These are phyloP conservation scores for Phainopepla nitens DNA, from an alignment of 2,113 vertebrate genomes.

Conservation along the genomic window DNA sequence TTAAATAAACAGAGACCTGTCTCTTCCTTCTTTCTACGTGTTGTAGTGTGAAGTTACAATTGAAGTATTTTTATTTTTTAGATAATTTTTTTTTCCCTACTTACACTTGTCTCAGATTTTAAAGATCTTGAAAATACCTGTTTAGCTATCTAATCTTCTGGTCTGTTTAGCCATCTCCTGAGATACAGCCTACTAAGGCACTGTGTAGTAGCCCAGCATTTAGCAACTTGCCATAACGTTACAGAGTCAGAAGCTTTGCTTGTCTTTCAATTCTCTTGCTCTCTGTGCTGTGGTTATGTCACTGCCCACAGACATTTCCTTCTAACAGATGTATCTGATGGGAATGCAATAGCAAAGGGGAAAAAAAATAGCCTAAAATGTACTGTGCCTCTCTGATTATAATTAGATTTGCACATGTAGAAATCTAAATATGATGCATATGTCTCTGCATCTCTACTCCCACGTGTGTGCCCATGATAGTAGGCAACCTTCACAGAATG, in stretches of 20 bases:
- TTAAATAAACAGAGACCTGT: neutral
- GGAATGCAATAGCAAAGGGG: neutral
- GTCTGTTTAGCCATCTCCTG: neutral
- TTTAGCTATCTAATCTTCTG: neutral
- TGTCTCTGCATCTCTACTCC: constrained; percentile 22
- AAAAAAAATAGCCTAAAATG: constrained; percentile 16
- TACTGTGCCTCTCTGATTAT: constrained; percentile 52
- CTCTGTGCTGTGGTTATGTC: neutral
- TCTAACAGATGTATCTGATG: neutral
- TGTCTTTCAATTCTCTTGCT: neutral
- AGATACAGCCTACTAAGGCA: neutral
- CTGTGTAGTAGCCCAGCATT: neutral
- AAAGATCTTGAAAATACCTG: neutral
- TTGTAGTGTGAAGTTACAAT: neutral
- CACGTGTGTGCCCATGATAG: constrained; percentile 50
- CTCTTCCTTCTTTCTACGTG: neutral
- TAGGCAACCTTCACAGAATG: constrained; percentile 61
- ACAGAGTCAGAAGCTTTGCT: neutral
- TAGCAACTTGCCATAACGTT: neutral
- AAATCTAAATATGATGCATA: constrained; percentile 51
- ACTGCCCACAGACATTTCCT: neutral
- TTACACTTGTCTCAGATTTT: neutral
- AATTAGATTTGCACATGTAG: constrained; percentile 53
- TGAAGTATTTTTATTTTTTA: neutral
- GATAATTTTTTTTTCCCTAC: neutral